Percentiles rank a stretch among this genome's conserved stretches.
Evolutionary conservation across 2,888 invertebrate genomes (phyloP).

Genomic region (Ichneumon xanthorius): DNA sequence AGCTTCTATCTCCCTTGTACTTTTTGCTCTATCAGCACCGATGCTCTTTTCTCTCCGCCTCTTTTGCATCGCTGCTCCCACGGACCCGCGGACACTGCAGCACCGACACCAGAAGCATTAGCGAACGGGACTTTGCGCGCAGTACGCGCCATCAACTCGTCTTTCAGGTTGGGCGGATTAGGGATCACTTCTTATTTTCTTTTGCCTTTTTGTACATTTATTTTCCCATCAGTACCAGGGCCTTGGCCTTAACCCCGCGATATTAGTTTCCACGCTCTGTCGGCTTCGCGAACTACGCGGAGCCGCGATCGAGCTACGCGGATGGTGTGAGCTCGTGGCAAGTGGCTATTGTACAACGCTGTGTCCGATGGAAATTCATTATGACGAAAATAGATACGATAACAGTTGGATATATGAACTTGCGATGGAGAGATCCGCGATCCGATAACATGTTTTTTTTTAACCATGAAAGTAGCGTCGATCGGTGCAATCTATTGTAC

Average conservation of each 20-base stretch:
- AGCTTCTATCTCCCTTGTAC: constrained; percentile 4
- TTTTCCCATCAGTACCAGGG: constrained; percentile 29
- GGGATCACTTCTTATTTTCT: constrained; percentile 50
- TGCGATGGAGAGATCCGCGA: neutral
- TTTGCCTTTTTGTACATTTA: neutral
- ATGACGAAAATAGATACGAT: neutral
- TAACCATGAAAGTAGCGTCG: neutral
- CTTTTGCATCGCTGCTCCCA: constrained; percentile 52
- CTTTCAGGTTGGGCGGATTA: constrained; percentile 72
- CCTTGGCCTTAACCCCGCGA: constrained; percentile 67
- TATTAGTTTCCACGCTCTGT: constrained; percentile 63
- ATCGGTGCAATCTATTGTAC: neutral
- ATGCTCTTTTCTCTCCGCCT: constrained; percentile 36
- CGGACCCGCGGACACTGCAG: constrained; percentile 39
- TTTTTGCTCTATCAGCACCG: constrained; percentile 29
- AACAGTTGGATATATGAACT: neutral
- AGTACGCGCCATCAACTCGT: constrained; percentile 66
- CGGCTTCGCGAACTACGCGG: constrained; percentile 14
- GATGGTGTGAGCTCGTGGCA: neutral
- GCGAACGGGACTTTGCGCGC: constrained; percentile 65
- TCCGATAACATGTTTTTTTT: neutral
- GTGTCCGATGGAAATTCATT: neutral
- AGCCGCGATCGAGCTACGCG: neutral
- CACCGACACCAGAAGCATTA: constrained; percentile 41
- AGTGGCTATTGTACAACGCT: neutral